phyloP scores from a whole-genome alignment of 2,797 vertebrate genomes.

The Epinephelus awoara region DNA sequence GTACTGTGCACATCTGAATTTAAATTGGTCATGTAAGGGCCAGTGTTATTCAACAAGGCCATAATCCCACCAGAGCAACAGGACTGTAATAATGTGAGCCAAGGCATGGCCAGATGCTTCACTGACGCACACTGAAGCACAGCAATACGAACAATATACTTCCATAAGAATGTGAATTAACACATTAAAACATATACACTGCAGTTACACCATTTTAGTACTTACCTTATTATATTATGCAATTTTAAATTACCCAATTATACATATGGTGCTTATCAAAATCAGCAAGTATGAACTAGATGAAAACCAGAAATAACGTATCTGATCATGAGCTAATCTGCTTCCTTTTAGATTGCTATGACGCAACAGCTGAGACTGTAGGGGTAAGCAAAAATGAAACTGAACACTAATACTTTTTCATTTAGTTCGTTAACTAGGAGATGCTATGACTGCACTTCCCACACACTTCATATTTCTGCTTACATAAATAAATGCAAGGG shows the following conservation, averaged over 20 bases:
- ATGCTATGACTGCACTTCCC: constrained; percentile 14
- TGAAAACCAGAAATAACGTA: neutral
- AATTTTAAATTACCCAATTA: neutral
- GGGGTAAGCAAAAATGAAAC: constrained; percentile 6
- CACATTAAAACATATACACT: neutral
- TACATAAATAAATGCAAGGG: constrained; percentile 15
- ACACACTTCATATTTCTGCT: constrained; percentile 28
- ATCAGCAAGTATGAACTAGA: neutral
- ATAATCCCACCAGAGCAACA: constrained; percentile 21
- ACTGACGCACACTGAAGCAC: neutral
- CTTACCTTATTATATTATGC: neutral
- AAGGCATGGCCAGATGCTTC: neutral
- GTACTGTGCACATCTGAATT: neutral
- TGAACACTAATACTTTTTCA: neutral
- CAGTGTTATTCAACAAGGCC: constrained; percentile 4
- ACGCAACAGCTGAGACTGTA: neutral
- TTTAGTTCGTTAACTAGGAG: neutral
- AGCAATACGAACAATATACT: neutral
- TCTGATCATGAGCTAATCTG: neutral
- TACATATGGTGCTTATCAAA: neutral
- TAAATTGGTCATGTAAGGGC: constrained; percentile 7
- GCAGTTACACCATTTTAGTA: neutral
- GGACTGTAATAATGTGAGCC: neutral
- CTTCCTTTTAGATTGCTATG: neutral
- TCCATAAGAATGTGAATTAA: neutral